Conservation (phyloP, 2,888 invertebrate species). For the Tipula unca region DNA sequence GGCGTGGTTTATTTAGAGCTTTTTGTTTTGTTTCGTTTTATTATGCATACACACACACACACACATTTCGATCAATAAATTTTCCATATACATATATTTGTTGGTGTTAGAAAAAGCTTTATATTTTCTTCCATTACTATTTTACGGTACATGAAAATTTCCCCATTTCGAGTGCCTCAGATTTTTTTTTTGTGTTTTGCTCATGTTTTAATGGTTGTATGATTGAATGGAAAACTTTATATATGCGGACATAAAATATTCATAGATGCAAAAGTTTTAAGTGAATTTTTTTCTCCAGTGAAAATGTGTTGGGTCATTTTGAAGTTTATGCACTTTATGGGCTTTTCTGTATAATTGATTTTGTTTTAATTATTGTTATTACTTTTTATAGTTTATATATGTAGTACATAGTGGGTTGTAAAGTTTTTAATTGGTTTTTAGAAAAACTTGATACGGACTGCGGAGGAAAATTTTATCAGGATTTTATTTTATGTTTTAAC, state of each 20-base stretch:
- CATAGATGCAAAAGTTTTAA: neutral
- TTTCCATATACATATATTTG: neutral
- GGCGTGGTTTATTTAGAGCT: neutral
- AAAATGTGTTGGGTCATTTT: neutral
- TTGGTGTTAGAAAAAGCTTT: neutral
- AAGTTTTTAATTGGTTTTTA: neutral
- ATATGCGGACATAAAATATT: neutral
- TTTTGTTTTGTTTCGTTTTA: neutral
- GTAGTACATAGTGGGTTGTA: neutral
- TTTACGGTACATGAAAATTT: neutral
- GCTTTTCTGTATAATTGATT: neutral
- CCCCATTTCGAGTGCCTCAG: neutral
- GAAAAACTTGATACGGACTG: too few species aligned
- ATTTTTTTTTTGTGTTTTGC: neutral
- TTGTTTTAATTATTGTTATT: neutral
- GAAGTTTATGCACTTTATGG: neutral
- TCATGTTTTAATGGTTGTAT: neutral
- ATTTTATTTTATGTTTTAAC: too few species aligned
- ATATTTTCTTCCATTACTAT: neutral
- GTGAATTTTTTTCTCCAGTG: neutral
- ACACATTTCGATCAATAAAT: neutral
- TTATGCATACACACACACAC: neutral
- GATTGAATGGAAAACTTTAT: neutral
- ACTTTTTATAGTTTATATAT: neutral
- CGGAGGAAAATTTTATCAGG: too few species aligned